Percentiles rank a stretch among this genome's conserved stretches.
These are phyloP conservation scores for Antechinus stuartii DNA, from an alignment of 2,113 vertebrate genomes.

Conservation along the genomic window DNA sequence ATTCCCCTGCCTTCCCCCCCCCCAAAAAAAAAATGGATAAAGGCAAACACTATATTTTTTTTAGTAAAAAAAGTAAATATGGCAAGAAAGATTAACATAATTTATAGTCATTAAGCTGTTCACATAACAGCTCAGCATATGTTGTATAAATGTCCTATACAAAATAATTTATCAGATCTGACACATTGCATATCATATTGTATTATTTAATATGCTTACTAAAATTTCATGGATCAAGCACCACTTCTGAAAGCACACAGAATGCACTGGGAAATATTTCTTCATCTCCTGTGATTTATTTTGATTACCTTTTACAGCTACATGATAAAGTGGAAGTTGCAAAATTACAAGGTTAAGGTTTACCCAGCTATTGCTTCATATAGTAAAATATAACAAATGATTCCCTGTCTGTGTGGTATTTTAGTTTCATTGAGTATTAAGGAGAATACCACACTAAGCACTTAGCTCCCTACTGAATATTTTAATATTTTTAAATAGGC, in stretches of 20 bases:
- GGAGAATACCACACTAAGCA: slow-evolving; percentile 75
- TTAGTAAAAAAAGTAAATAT: slow-evolving; percentile 80
- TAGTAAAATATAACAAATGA: slow-evolving; percentile 82
- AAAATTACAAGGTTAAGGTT: slow-evolving; percentile 84
- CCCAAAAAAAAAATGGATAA: slow-evolving; percentile 54
- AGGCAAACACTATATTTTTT: slow-evolving; percentile 73
- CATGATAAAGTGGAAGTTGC: slow-evolving; percentile 84
- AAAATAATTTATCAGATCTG: slow-evolving; percentile 87
- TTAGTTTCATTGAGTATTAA: slow-evolving; percentile 82
- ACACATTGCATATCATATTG: slow-evolving; percentile 85
- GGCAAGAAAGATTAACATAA: slow-evolving; percentile 85
- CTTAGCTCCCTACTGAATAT: slow-evolving; percentile 73
- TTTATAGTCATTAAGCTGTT: slow-evolving; percentile 87
- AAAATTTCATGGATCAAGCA: slow-evolving; percentile 86
- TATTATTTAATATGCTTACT: slow-evolving; percentile 89
- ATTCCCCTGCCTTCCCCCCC: slow-evolving; percentile 29
- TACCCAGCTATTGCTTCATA: slow-evolving; percentile 81
- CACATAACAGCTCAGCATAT: slow-evolving; percentile 84
- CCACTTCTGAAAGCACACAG: slow-evolving; percentile 82
- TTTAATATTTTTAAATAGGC: slow-evolving; percentile 79
- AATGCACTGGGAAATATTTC: slow-evolving; percentile 85
- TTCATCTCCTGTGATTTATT: slow-evolving; percentile 87
- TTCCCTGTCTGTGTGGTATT: slow-evolving; percentile 75
- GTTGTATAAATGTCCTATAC: slow-evolving; percentile 86
- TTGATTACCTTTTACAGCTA: slow-evolving; percentile 86